A percentile compares a stretch with the other conserved stretches of the same genome.
phyloP scores from a whole-genome alignment of 2,888 invertebrate genomes.

The Cabera pusaria region DNA sequence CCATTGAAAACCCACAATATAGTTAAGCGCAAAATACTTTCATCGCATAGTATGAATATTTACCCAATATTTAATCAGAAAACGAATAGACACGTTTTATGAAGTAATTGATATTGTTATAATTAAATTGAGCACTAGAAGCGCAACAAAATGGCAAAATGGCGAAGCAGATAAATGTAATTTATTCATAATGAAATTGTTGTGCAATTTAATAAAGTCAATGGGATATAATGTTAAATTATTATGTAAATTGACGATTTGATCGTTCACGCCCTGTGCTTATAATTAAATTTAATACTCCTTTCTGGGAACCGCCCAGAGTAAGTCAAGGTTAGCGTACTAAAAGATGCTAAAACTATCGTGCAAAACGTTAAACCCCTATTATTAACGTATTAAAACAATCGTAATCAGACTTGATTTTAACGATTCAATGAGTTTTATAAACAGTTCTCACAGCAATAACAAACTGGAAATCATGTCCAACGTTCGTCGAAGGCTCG shows the following conservation, averaged over 20 bases:
- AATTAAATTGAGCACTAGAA: no score
- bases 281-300: slow-evolving; percentile 45
- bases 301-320: slow-evolving; percentile 58
- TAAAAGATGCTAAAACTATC: slow-evolving; percentile 54
- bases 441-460: slow-evolving; percentile 16
- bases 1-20: no score
- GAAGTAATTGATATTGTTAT: no score
- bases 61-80: no score
- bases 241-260: slow-evolving; percentile 41
- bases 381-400: slow-evolving; percentile 23
- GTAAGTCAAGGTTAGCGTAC: slow-evolving; percentile 64
- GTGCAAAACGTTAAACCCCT: slow-evolving; percentile 57
- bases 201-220: slow-evolving; percentile 21
- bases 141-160: slow-evolving; percentile 5
- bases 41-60: no score
- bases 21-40: no score
- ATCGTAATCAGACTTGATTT: slow-evolving; percentile 21
- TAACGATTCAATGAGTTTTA: slow-evolving; percentile 9
- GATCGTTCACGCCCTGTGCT: slow-evolving; percentile 45
- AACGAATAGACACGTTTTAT: no score
- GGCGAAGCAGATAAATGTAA: slow-evolving; percentile 6
- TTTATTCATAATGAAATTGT: slow-evolving; percentile 19
- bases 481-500: slow-evolving; percentile 6
- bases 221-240: slow-evolving; percentile 30
- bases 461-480: slow-evolving; percentile 8